Percentiles rank a stretch among this genome's conserved stretches.
Conservation (phyloP, 2,888 invertebrate genomes). For the Trichogramma dendrolimi region DNA sequence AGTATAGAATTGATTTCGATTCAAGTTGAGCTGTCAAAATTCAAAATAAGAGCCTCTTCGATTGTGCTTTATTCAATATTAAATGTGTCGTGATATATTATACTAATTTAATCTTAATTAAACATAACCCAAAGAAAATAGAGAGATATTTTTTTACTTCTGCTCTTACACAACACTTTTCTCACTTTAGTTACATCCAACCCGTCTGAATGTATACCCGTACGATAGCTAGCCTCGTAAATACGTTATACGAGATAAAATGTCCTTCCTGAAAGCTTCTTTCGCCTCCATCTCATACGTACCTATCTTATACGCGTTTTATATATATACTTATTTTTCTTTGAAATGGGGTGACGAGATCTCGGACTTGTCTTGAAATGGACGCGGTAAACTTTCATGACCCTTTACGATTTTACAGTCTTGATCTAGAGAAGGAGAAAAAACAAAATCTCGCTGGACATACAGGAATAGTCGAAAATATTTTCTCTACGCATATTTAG, state of each 20-base stretch:
- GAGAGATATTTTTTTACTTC: not conserved
- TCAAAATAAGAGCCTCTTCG: not conserved
- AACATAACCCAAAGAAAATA: not conserved
- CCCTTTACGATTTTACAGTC: not conserved
- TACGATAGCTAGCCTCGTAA: conserved; percentile 17
- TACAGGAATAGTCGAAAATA: no score
- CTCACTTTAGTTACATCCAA: no score
- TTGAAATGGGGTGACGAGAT: conserved; percentile 8
- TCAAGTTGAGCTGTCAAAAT: no score
- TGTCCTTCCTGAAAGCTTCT: conserved; percentile 23
- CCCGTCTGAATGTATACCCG: no score
- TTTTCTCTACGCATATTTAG: no score
- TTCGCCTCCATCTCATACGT: not conserved
- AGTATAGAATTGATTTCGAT: no score
- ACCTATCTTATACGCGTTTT: not conserved
- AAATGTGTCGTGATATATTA: not conserved
- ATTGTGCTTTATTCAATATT: not conserved
- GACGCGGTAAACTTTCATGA: conserved; percentile 28
- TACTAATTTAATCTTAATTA: not conserved
- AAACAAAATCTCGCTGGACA: no score
- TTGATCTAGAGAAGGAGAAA: no score
- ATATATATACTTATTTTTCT: conserved; percentile 9
- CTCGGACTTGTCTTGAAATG: conserved; percentile 22
- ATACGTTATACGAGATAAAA: conserved; percentile 26
- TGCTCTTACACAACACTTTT: no score